Evolutionary conservation across 1,140 invertebrate species (phyloP), one percentile per base, ranked within the genome.

Genomic region (Kradibia gibbosae): DNA sequence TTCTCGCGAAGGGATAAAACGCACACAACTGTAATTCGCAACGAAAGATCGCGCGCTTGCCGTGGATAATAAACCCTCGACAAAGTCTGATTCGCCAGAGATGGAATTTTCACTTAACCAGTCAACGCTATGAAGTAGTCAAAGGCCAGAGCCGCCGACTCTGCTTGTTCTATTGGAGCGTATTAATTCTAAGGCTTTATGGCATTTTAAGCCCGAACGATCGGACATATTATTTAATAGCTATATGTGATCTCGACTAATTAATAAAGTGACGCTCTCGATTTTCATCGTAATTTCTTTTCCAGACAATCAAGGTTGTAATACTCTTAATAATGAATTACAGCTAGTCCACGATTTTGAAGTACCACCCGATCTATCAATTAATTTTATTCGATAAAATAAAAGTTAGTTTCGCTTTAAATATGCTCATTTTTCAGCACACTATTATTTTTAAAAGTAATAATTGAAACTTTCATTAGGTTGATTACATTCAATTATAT

Each of bases 21-120:
- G 67, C 7, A 10, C 11, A 39, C 10, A 45, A 15, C 62, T 34
- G 25, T 73, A 73, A 80, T 73, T 80, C 65, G 65, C 78, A 80
- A 50, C 48, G 53, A 11, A 39, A 74, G 39, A 74, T 80, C 74
- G 53, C 65, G n/a, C 36, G 71, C n/a, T 79, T 25, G 50, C 62
- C n/a, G 28, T 48, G 31, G 34, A 67, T 67, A 78, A 53, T 53
- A 78, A 57, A 67, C 20, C 76, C 28, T 22, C 7, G 2, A 55
- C 45, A 31, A 25, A 50, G 28, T 22, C 15, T 1, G 65, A 4
- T 10, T 45, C 17, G 57, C 25, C 22, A 28, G 39, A 48, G 42
- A 71, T n/a, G 39, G 34, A 77, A 77, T 57, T 77, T 77, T 65
- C 25, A 48, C 74, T 77, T 62, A 45, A 13, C 25, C 5, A 20